A percentile compares a stretch with the other conserved stretches of the same genome.
Evolutionary conservation across 2,113 vertebrate genomes (phyloP).

Genomic region (Odocoileus virginianus): DNA sequence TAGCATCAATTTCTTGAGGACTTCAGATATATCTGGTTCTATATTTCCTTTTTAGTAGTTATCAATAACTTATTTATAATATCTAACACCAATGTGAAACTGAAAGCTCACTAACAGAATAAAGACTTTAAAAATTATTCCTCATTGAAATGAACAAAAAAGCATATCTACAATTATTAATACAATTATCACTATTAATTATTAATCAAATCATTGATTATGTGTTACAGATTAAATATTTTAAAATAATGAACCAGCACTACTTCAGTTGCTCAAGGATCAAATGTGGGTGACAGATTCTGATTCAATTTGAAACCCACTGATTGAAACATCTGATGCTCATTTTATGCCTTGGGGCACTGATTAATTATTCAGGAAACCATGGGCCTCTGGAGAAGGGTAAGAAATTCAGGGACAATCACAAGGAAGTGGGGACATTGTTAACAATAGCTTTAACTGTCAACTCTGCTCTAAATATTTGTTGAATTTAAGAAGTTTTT

Average conservation of each 20-base stretch:
- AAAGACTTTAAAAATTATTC: not conserved
- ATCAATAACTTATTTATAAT: not conserved
- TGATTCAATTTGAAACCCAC: not conserved
- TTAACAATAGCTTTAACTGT: not conserved
- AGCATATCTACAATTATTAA: not conserved
- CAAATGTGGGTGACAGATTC: not conserved
- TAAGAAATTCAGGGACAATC: not conserved
- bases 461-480: not conserved
- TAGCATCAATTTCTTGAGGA: not conserved
- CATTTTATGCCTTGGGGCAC: not conserved
- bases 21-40: not conserved
- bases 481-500: not conserved
- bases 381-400: not conserved
- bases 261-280: not conserved
- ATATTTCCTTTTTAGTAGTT: not conserved
- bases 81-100: not conserved
- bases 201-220: not conserved
- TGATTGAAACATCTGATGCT: not conserved
- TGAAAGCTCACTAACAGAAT: not conserved
- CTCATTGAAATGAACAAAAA: not conserved
- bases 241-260: not conserved
- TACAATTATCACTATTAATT: not conserved
- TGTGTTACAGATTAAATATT: not conserved
- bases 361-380: constrained; percentile 15
- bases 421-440: not conserved